These are phyloP conservation scores for Rhinopomastus cyanomelas DNA, from an alignment of 2,113 vertebrate species.

Conservation along the genomic window DNA sequence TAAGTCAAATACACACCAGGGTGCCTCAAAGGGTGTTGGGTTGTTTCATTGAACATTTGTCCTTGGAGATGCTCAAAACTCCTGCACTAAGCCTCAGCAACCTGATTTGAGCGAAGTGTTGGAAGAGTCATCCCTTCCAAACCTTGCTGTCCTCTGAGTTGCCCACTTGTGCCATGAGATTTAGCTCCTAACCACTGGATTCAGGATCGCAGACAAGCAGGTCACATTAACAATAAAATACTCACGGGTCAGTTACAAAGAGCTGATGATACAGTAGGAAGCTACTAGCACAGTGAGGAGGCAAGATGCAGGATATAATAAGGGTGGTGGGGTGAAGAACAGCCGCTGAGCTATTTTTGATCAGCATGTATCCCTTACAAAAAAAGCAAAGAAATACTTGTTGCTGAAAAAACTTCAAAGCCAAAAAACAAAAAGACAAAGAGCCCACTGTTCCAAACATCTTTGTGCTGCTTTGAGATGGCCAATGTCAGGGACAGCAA, in stretches of 20 bases:
- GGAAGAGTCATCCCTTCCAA: not conserved
- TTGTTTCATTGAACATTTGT: not conserved
- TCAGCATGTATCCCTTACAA: not conserved
- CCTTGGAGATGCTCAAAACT: not conserved
- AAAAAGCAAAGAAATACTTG: not conserved
- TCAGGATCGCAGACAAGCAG: not conserved
- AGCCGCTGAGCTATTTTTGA: not conserved
- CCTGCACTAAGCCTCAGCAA: not conserved
- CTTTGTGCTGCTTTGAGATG: not conserved
- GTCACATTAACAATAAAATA: not conserved
- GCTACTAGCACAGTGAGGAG: not conserved
- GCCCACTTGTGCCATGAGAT: not conserved
- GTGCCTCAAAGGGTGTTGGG: not conserved
- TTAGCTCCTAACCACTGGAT: not conserved
- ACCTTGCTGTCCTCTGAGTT: not conserved
- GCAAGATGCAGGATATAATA: not conserved
- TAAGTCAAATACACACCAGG: not conserved
- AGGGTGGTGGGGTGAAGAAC: rapidly evolving
- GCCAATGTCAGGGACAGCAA: not conserved
- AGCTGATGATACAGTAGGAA: not conserved
- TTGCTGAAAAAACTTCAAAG: not conserved
- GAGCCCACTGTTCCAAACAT: not conserved
- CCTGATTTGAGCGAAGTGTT: not conserved
- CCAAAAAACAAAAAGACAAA: not conserved
- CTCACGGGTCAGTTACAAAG: not conserved